Percentiles rank a stretch among this genome's conserved stretches.
phyloP scores from a whole-genome alignment of 2,888 invertebrate genomes.

The Mythimna impura region DNA sequence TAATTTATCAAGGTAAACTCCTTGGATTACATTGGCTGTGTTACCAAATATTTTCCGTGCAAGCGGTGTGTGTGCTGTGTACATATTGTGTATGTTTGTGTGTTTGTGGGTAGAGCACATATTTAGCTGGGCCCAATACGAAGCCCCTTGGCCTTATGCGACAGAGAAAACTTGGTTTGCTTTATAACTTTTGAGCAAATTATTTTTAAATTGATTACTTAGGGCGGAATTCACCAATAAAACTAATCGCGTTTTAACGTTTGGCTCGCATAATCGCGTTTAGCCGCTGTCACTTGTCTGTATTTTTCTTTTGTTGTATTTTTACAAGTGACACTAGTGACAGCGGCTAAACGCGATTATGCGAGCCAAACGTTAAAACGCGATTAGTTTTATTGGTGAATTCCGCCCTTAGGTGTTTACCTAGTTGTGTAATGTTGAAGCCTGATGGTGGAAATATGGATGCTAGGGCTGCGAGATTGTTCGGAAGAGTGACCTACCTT shows the following conservation, averaged over 20 bases:
- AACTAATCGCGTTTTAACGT: too few relatives aligned
- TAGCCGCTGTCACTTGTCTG: too few relatives aligned
- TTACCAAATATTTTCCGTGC: conserved; percentile 89
- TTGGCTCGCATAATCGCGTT: too few relatives aligned
- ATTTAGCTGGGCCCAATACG: conserved; percentile 84
- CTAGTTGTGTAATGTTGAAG: conserved; percentile 13
- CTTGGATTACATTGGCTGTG: conserved; percentile 85
- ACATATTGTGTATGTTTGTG: conserved; percentile 80
- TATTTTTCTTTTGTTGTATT: too few relatives aligned
- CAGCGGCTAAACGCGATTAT: too few relatives aligned
- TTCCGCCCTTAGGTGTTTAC: too few relatives aligned
- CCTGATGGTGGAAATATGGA: conserved; percentile 4
- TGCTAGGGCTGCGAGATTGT: too few relatives aligned
- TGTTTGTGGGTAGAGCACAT: conserved; percentile 82
- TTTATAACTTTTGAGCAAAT: conserved; percentile 58
- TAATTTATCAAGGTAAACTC: conserved; percentile 87
- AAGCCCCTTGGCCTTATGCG: conserved; percentile 74
- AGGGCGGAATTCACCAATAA: too few relatives aligned
- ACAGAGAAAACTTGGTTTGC: conserved; percentile 60
- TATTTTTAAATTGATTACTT: conserved; percentile 36
- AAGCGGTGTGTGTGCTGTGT: conserved; percentile 82
- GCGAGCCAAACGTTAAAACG: too few relatives aligned
- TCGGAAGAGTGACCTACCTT: too few relatives aligned
- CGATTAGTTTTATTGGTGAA: too few relatives aligned
- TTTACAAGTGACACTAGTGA: too few relatives aligned